Evolutionary conservation across 1,140 invertebrate genomes (phyloP).

Genomic region (Araneus ventricosus): DNA sequence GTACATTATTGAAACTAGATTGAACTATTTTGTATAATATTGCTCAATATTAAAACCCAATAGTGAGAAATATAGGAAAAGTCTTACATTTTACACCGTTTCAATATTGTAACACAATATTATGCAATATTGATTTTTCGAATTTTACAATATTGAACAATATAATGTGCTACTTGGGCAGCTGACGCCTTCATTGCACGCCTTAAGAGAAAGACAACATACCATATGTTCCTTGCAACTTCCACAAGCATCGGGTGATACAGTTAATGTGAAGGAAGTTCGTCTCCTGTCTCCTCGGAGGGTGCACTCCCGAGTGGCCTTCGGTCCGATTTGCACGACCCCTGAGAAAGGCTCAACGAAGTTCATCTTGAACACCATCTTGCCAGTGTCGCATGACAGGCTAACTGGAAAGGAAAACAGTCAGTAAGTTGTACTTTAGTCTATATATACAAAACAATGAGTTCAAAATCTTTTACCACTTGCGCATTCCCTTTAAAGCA

Average conservation of each 20-base stretch:
- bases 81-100: too few species aligned
- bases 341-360: constrained; percentile 77
- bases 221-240: constrained; percentile 74
- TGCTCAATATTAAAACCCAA: too few species aligned
- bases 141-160: too few species aligned
- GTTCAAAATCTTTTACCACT: not conserved
- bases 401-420: constrained; percentile 68
- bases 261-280: constrained; percentile 71
- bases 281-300: constrained; percentile 74
- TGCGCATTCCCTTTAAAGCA: not conserved
- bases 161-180: too few species aligned
- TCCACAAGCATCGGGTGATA: constrained; percentile 76
- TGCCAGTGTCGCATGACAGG: constrained; percentile 76
- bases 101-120: too few species aligned
- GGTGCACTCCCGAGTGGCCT: constrained; percentile 69
- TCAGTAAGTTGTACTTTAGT: not conserved
- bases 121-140: too few species aligned
- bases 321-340: constrained; percentile 75
- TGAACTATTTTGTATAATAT: too few species aligned
- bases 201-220: not conserved
- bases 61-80: too few species aligned
- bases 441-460: not conserved
- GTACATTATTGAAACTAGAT: too few species aligned
- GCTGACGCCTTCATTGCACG: too few species aligned
- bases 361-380: constrained; percentile 76